Base-by-base conservation (phyloP, 2,888 invertebrate genomes). In the Rhagophthalmus giganteus region DNA sequence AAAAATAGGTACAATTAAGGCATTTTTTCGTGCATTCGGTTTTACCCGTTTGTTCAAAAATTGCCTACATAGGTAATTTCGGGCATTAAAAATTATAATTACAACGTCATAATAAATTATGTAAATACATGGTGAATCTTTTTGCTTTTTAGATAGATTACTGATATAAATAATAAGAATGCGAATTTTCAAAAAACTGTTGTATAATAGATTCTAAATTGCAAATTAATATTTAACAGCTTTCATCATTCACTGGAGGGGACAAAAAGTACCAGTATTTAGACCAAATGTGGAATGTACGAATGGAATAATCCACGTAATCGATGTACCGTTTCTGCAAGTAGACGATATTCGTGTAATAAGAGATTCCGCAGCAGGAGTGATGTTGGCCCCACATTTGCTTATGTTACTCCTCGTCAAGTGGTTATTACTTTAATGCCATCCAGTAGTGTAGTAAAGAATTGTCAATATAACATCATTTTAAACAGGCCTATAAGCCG, bases 271-370 rank as follows among this genome's bases (percentile, higher is more conserved):
- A 64, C 86, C 85, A 65, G 90, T 94, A 35, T 86, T 87, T 74
- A 85, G 94, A 58, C 90, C 95, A 13, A 94, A 97, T 74, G 91
- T 97, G 2, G 90, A 92, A 68, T 95, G 95, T 74, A 94, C 92
- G 74, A 96, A 96, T 72, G 96, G 96, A 39, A 88, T 94, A 63
- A 94, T 96, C 63, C 95, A 96, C 74, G 91, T 94, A 56, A 93
- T 96, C 68, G 94, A 94, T 71, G 82, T 82, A 60, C 94, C 94
- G 2, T 85, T 96, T 69, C 78, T 94, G 52, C 82, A 84, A 68
- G 89, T 90, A 66, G 86, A 86, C 65, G 94, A 95, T 74, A 85
- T 94, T 55, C 81, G 84, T 58, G 87, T 88, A 47, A 85, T 83
- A 46, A 74, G 73, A 20, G 71, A 74, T n/a, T 63, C 68, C 12